A percentile compares a stretch with the other conserved stretches of the same genome.
Evolutionary conservation across 2,797 vertebrate species (phyloP).

Genomic region (Tragopan temminckii): DNA sequence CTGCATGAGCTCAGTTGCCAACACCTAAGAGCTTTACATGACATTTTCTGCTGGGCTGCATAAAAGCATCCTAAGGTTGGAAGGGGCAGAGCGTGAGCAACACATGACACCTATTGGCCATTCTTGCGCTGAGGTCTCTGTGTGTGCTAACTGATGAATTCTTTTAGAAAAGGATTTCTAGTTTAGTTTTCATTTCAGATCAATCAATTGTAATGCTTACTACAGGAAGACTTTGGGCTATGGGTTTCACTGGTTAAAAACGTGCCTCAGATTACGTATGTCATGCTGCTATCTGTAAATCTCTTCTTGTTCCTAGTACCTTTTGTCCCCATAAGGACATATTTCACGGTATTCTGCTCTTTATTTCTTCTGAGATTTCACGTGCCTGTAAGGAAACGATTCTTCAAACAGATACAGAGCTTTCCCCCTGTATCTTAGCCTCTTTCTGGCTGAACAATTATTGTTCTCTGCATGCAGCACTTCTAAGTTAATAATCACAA

Average conservation of each 20-base stretch:
- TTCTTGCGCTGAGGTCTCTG: neutral
- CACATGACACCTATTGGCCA: fast-evolving
- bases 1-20: neutral
- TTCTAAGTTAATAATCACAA: conserved; percentile 12
- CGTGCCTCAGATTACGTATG: neutral
- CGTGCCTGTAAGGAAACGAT: neutral
- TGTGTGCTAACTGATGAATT: neutral
- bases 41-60: neutral
- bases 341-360: neutral
- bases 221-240: neutral
- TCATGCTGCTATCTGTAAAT: neutral
- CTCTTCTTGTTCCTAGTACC: neutral
- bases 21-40: neutral
- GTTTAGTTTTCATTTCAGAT: neutral
- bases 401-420: neutral
- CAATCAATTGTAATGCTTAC: neutral
- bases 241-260: neutral
- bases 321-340: neutral
- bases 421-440: neutral
- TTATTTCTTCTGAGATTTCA: neutral
- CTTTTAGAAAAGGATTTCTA: neutral
- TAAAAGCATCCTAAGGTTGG: neutral
- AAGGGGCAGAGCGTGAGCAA: neutral
- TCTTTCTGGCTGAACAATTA: neutral
- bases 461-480: neutral